Conservation (phyloP, 2,797 vertebrate species). For the Enteromius paludinosus region DNA sequence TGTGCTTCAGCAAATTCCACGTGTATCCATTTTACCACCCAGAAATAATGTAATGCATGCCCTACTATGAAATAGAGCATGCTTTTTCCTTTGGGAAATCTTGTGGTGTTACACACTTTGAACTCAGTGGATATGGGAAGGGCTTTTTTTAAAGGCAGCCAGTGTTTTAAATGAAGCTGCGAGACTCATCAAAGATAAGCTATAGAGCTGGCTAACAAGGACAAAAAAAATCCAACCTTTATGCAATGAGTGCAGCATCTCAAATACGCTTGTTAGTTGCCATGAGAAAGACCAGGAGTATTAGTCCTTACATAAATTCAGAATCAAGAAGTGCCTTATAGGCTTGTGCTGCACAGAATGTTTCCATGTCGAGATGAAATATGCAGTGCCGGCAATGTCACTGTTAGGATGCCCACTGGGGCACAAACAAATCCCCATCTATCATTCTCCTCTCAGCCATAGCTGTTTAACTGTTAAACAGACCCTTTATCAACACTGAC, state of each 20-base stretch:
- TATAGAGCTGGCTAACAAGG: conserved; percentile 59
- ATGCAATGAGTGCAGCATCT: conserved; percentile 42
- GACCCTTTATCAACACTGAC: conserved; percentile 60
- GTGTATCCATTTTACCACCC: conserved; percentile 10
- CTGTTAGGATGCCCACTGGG: conserved; percentile 54
- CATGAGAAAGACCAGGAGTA: conserved; percentile 21
- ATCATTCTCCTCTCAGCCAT: conserved; percentile 57
- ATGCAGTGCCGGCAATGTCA: conserved; percentile 48
- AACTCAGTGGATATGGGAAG: conserved; percentile 32
- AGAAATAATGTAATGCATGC: conserved; percentile 42
- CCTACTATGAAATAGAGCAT: conserved; percentile 24
- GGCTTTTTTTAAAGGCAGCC: conserved; percentile 42
- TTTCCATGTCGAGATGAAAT: conserved; percentile 46
- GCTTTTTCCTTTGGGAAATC: conserved; percentile 44
- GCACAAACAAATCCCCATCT: conserved; percentile 60
- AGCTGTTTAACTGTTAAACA: conserved; percentile 62
- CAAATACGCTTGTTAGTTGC: conserved; percentile 48
- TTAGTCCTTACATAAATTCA: conserved; percentile 48
- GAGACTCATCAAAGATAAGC: conserved; percentile 50
- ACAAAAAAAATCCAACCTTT: conserved; percentile 41
- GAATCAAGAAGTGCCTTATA: conserved; percentile 23
- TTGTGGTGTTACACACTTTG: conserved; percentile 24
- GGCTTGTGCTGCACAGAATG: conserved; percentile 13
- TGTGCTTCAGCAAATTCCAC: neutral
- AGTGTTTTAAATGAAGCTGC: conserved; percentile 54